A percentile compares a stretch with the other conserved stretches of the same genome.
Evolutionary conservation across 1,140 invertebrate genomes (phyloP).

Genomic region (Drosophila orosa): DNA sequence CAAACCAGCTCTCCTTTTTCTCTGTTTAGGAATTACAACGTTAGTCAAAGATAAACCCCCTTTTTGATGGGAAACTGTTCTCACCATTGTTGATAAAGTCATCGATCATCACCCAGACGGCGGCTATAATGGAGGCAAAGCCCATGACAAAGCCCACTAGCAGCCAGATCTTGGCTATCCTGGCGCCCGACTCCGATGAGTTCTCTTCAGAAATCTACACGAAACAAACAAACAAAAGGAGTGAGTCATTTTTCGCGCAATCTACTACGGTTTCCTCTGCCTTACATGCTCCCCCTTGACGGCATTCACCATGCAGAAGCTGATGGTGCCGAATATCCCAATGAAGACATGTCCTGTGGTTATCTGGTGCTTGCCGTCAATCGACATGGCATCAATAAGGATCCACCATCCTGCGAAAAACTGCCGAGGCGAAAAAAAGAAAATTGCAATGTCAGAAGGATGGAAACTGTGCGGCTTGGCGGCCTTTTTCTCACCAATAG

Average conservation of each 20-base stretch:
- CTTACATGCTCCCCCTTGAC: constrained; percentile 96
- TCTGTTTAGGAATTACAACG: constrained; percentile 32
- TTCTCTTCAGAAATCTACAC: constrained; percentile 77
- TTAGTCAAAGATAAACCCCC: background rate
- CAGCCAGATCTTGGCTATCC: constrained; percentile 96
- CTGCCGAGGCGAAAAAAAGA: constrained; percentile 78
- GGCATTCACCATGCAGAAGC: constrained; percentile 98
- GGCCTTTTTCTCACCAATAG: constrained; percentile 88
- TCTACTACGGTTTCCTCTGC: background rate
- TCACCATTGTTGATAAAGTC: constrained; percentile 85
- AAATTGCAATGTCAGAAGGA: constrained; percentile 12
- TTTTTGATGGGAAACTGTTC: background rate
- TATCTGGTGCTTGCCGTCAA: constrained; percentile 87
- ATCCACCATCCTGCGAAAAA: constrained; percentile 99
- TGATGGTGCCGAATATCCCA: constrained; percentile 96
- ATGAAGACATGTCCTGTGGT: constrained; percentile 95
- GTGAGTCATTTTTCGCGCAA: constrained; percentile 59
- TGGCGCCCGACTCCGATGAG: constrained; percentile 87
- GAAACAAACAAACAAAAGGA: constrained; percentile 15
- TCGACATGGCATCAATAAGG: constrained; percentile 96
- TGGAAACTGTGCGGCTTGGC: background rate
- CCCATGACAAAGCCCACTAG: constrained; percentile 98
- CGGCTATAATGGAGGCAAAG: constrained; percentile 97
- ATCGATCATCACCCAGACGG: constrained; percentile 97
- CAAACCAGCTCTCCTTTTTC: constrained; percentile 89